Base-by-base conservation (phyloP, 2,797 vertebrate species). In the Spondyliosoma cantharus region DNA sequence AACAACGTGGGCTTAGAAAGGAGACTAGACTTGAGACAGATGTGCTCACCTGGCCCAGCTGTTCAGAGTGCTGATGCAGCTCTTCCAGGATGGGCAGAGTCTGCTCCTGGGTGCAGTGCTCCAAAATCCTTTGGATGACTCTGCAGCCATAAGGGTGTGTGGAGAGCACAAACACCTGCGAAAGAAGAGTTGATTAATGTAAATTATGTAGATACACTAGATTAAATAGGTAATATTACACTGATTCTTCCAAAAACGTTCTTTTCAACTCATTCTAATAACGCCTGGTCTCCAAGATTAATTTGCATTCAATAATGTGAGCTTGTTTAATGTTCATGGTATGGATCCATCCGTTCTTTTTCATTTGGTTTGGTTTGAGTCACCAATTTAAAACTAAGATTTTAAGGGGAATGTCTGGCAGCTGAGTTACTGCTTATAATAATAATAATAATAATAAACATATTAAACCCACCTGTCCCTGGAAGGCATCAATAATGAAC, bases 401-500 rank as follows among this genome's bases (percentile, higher is more conserved):
- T 15, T 42, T 5, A 29, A 37, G 12, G 22, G 9, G 8, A 50
- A 64, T 65, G 48, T 46, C 19, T 11, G 6, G 11, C 27, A 42
- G 43, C 20, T 78, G 45, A 72, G 22, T 7, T 11, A 2, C 1
- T 32, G 20, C 37, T 62, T 6, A 19, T 15, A 25, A 49, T 5
- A 60, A 56, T 22, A n/a, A n/a, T n/a, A n/a, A n/a, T n/a, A n/a
- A n/a, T n/a, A n/a, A n/a, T n/a, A n/a, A n/a, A n/a, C n/a, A n/a
- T n/a, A n/a, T n/a, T n/a, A 7, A 73, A 17, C 84, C 8, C 50
- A 99, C 98, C 97, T 99, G 98, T 57, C 98, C 98, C 87, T 99
- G 98, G 90, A 99, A 99, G 2, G 98, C 98, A 85, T 99, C 98
- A 1, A 99, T 99, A 91, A 99, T 99, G 85, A 99, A 99, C 90